Conservation (phyloP, 2,797 vertebrate species). For the Dicrostonyx torquatus region DNA sequence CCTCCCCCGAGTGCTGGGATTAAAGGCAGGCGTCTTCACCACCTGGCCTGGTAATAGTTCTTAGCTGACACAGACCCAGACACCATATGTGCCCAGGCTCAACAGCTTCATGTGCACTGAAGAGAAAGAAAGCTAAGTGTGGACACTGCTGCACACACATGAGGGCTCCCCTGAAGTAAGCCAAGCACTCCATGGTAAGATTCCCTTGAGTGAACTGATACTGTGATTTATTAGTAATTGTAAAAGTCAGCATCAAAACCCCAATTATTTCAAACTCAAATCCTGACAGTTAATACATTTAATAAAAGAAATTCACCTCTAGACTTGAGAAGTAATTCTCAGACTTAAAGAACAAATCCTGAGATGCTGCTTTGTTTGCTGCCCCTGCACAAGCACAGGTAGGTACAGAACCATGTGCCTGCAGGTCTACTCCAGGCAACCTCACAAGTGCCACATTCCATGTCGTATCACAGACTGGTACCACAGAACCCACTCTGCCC, state of each 20-base stretch:
- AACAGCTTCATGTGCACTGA: neutral
- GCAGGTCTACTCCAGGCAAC: neutral
- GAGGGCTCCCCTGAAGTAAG: neutral
- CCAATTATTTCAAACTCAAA: conserved; percentile 13
- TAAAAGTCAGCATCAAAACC: conserved; percentile 44
- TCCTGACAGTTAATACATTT: neutral
- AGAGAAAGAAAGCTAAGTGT: neutral
- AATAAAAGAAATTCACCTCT: neutral
- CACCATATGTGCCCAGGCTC: neutral
- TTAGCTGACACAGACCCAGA: neutral
- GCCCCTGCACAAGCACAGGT: neutral
- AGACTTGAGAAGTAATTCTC: neutral
- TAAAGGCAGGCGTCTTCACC: too few species aligned
- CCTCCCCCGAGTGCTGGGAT: too few species aligned
- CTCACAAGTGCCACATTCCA: neutral
- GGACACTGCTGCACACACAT: rapidly evolving
- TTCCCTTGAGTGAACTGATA: neutral
- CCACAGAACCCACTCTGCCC: neutral
- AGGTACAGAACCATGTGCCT: neutral
- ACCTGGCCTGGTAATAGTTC: neutral
- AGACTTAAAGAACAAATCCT: neutral
- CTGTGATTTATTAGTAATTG: conserved; percentile 13
- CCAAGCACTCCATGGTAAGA: neutral
- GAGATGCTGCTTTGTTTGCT: neutral
- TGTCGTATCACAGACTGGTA: neutral